These are phyloP conservation scores for Ceratotherium simum DNA, from an alignment of 2,113 vertebrate genomes.

Conservation along the genomic window DNA sequence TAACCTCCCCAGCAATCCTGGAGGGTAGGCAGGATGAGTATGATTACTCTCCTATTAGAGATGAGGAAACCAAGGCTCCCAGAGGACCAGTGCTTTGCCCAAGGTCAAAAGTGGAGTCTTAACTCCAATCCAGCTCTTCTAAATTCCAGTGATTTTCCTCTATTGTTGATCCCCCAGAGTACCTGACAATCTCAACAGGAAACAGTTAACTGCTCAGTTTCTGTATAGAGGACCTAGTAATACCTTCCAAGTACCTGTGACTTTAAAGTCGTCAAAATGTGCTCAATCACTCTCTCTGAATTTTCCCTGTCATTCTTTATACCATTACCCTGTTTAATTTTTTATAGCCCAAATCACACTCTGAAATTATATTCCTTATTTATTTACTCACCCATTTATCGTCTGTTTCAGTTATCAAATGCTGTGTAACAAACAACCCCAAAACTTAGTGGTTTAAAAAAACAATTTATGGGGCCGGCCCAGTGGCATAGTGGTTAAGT, in stretches of 20 bases:
- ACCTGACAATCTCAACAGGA: neutral
- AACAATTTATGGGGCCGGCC: neutral
- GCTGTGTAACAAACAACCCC: neutral
- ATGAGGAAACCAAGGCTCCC: neutral
- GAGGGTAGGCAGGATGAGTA: neutral
- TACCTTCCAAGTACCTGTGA: neutral
- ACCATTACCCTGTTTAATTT: neutral
- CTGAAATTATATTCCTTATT: neutral
- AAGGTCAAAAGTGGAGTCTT: neutral
- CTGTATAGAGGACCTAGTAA: neutral
- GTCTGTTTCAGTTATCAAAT: slow-evolving; percentile 28
- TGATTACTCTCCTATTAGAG: neutral
- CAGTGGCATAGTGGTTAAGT: too few relatives aligned
- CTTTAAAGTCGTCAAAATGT: slow-evolving; percentile 26
- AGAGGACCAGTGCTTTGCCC: neutral
- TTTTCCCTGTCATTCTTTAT: neutral
- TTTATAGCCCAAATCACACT: neutral
- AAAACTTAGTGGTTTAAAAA: slow-evolving; percentile 1
- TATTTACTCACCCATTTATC: slow-evolving; percentile 2
- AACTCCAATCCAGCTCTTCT: neutral
- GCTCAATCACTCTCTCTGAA: neutral
- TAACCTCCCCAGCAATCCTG: neutral
- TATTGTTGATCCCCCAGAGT: neutral
- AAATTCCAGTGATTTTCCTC: neutral
- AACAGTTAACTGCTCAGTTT: neutral